Percentiles rank a stretch among this genome's conserved stretches.
Conservation (phyloP, 2,113 vertebrate genomes). For the Stomatorhinus ivindoensis region DNA sequence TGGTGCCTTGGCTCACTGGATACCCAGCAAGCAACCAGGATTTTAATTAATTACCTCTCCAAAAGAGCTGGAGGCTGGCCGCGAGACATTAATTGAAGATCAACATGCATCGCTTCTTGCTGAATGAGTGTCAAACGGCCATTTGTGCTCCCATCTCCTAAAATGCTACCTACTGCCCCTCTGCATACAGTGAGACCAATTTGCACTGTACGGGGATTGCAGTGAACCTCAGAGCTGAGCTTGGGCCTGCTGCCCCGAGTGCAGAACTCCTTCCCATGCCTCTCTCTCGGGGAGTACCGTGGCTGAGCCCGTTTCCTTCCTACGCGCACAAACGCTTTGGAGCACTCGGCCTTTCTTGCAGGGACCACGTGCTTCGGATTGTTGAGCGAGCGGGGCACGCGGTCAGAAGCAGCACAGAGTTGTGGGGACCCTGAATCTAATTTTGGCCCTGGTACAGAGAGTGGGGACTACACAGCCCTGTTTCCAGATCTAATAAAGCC, state of each 20-base stretch:
- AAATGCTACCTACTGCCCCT: neutral
- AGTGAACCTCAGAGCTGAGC: neutral
- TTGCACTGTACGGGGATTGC: neutral
- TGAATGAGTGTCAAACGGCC: neutral
- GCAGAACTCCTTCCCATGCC: neutral
- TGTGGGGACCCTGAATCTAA: conserved; percentile 1
- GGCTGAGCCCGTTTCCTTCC: neutral
- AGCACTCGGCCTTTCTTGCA: neutral
- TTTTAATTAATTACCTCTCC: conserved; percentile 6
- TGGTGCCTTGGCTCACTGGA: neutral
- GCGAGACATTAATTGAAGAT: conserved; percentile 9
- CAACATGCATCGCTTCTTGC: neutral
- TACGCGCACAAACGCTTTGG: neutral
- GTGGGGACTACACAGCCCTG: neutral
- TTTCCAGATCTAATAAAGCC: neutral
- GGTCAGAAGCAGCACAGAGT: neutral
- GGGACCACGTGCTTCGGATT: neutral
- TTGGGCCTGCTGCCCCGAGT: neutral
- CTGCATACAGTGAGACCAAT: neutral
- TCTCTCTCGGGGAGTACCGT: neutral
- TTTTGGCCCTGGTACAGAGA: neutral
- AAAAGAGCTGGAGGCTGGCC: neutral
- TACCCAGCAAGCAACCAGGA: neutral
- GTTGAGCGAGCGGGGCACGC: neutral
- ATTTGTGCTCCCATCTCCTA: neutral